Evolutionary conservation across 2,888 invertebrate genomes (phyloP), one percentile per base, ranked within the genome.

Genomic region (Scaptomyza tumidula): DNA sequence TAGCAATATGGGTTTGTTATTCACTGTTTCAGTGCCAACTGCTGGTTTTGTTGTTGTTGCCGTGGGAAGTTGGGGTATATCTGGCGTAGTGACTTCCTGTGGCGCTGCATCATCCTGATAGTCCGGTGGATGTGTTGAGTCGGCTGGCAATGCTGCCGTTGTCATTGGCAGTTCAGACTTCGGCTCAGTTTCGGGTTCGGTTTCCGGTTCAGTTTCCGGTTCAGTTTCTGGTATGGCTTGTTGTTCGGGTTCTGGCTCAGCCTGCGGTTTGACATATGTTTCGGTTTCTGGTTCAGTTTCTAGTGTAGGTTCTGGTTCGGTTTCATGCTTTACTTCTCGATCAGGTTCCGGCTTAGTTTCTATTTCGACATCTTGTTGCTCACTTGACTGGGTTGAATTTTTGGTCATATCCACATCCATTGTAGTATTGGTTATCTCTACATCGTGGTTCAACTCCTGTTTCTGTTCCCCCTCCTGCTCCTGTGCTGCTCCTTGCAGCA

Each of bases 91-190:
- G 6, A 31, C 6, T 10, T 27, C 66, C 0, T 52, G 9, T 3
- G 60, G 46, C 9, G 50, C 58, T 13, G 37, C 54, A 56, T 79
- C 79, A 3, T 79, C 50, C 27, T 69, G 78, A 37, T 80, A 71
- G 11, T 78, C 78, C 5, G 29, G 16, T 6, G 54, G 11, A 4
- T 49, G 48, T n/a, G 19, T 39, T 3, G 35, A 2, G n/a, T 39
- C 5, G 16, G 27, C 48, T 27, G 13, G n/a, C 53, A 7, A 19
- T 1, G 41, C 37, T 24, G 46, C 3, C 6, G 45, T 35, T 37
- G 41, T 52, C 11, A 37, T 14, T 52, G 37, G 14, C 27, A 27
- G n/a, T 2, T 27, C 37, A 9, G 19, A 44, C 14, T 4, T 33
- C 1, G 41, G n/a, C 43, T 54, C 31, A 24, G 29, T n/a, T 50